Evolutionary conservation across 92 coral and sea anemone genomes (phyloP).

Genomic region (Porites cylindrica): DNA sequence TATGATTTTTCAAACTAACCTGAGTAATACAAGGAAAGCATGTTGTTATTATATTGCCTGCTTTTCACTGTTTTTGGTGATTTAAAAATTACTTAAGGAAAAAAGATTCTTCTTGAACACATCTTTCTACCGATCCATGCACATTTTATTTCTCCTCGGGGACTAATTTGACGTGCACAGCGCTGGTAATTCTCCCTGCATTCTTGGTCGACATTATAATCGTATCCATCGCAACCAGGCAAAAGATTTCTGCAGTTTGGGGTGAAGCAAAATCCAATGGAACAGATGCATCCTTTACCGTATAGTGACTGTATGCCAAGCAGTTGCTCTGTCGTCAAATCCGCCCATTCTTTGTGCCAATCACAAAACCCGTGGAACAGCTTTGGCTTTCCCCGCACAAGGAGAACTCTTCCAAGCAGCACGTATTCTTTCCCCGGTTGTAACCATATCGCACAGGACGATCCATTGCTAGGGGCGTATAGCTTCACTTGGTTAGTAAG

Average conservation of each 20-base stretch:
- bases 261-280: constrained; percentile 27
- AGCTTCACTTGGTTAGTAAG: neutral
- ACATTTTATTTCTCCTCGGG: neutral
- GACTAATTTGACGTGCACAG: neutral
- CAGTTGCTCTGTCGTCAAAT: neutral
- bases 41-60: neutral
- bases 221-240: constrained; percentile 27
- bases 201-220: neutral
- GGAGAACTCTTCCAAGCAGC: constrained; percentile 3
- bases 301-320: neutral
- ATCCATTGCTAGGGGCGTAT: neutral
- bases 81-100: neutral
- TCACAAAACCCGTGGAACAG: constrained; percentile 19
- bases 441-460: neutral
- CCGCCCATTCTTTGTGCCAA: constrained; percentile 7
- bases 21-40: too few species aligned
- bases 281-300: constrained; percentile 29
- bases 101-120: neutral
- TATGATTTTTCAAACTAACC: neutral
- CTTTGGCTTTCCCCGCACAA: neutral
- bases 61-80: neutral
- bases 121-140: neutral
- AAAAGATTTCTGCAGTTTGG: neutral
- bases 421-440: neutral
- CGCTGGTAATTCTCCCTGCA: constrained; percentile 27